Evolutionary conservation across 2,113 vertebrate species (phyloP), one percentile per base, ranked within the genome.

Genomic region (Chionodraco myersi): DNA sequence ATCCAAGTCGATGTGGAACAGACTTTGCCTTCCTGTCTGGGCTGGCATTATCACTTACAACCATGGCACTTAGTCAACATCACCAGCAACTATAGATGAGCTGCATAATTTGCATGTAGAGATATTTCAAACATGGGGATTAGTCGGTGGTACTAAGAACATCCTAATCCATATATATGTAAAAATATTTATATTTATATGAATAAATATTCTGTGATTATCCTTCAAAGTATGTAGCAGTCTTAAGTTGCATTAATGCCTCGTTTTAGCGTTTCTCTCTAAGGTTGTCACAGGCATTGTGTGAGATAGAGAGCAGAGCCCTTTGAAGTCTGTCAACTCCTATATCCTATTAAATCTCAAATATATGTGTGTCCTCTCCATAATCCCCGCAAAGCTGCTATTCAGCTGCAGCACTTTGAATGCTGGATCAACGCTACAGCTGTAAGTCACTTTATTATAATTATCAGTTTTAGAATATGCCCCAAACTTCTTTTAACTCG

Each of bases 281-380:
- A 59, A 86, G 81, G 72, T 79, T 75, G 86, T 83, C 72, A 51
- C 54, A 65, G 61, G 64, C 68, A 80, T 86, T 86, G 82, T 83
- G 47, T 16, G 57, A 59, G 54, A 72, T 58, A 45, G 80, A 54
- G 57, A 72, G 75, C 58, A 67, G 75, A 59, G 12, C 60, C 63
- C 76, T 91, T 88, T 92, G 89, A 93, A 89, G 89, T 84, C 70
- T 83, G 80, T 85, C 85, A 67, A 75, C 81, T 80, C 58, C 48
- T 67, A 73, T 82, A 89, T 89, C 86, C 87, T 76, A 75, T 92
- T 88, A 86, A 80, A 85, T 86, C 86, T 91, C 88, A 90, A 84
- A 88, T 85, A 64, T 74, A 72, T 83, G 76, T 92, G 88, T 87
- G 74, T 86, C 77, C 74, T 60, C 72, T 11, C 7, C 1, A 59